Evolutionary conservation across 2,797 vertebrate genomes (phyloP).

Genomic region (Lagocephalus sceleratus): DNA sequence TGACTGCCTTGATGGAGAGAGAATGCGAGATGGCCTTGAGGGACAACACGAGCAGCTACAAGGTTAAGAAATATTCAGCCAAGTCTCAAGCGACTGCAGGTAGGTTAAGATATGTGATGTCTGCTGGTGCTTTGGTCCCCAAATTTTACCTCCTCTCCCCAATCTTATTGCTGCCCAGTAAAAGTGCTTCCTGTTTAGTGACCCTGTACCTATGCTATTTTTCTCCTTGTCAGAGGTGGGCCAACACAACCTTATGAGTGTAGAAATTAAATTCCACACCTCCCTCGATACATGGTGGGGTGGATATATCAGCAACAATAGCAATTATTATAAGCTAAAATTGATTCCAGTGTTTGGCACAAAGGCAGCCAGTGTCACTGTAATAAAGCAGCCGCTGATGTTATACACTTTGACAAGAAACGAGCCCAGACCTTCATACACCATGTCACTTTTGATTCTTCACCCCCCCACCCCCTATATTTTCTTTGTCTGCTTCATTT

Average conservation of each 20-base stretch:
- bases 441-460: conserved; percentile 52
- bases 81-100: conserved; percentile 80
- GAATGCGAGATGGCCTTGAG: conserved; percentile 82
- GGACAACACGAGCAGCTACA: conserved; percentile 79
- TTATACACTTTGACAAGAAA: conserved; percentile 34
- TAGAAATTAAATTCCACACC: too few relatives aligned
- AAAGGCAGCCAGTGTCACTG: conserved; percentile 16
- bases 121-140: background rate
- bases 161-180: conserved; percentile 4
- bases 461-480: conserved; percentile 38
- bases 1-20: conserved; percentile 80
- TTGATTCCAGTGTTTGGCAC: conserved; percentile 28
- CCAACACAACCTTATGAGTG: too few relatives aligned
- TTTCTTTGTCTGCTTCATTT: conserved; percentile 57
- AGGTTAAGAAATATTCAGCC: conserved; percentile 79
- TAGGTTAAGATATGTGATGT: conserved; percentile 49
- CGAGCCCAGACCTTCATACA: conserved; percentile 31
- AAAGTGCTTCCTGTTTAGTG: background rate
- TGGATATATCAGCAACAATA: too few relatives aligned
- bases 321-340: conserved; percentile 2
- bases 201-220: too few relatives aligned
- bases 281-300: too few relatives aligned
- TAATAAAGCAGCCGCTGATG: conserved; percentile 16
- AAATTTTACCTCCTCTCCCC: background rate
- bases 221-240: too few relatives aligned